A percentile compares a stretch with the other conserved stretches of the same genome.
phyloP scores from a whole-genome alignment of 2,797 vertebrate genomes.

The Parambassis ranga region DNA sequence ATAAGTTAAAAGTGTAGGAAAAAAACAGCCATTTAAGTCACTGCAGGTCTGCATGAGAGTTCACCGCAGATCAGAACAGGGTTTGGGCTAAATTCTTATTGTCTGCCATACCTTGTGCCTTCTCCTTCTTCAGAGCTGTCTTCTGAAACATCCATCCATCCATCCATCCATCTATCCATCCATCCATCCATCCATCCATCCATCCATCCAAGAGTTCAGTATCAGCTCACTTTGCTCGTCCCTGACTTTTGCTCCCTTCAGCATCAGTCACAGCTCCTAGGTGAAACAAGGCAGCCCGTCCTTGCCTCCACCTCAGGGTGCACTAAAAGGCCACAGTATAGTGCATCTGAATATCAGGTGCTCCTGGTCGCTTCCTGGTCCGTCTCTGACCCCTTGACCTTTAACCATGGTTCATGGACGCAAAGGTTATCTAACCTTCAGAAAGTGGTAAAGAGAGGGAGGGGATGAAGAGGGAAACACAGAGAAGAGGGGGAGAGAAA shows the following conservation, averaged over 20 bases:
- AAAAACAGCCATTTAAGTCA: constrained; percentile 41
- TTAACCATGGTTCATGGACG: constrained; percentile 67
- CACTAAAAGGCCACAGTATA: constrained; percentile 53
- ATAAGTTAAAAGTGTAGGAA: constrained; percentile 67
- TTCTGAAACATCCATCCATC: constrained; percentile 7
- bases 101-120: constrained; percentile 17
- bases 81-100: constrained; percentile 20
- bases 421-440: constrained; percentile 84
- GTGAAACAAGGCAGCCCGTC: constrained; percentile 45
- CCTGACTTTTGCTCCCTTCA: constrained; percentile 31
- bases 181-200: background rate
- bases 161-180: background rate
- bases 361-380: constrained; percentile 46
- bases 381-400: constrained; percentile 52
- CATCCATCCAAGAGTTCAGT: constrained; percentile 16
- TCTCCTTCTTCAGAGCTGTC: constrained; percentile 35
- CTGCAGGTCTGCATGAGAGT: constrained; percentile 46
- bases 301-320: constrained; percentile 51
- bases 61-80: constrained; percentile 28
- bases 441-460: constrained; percentile 51
- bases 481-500: background rate
- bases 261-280: constrained; percentile 37
- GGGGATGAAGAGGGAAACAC: constrained; percentile 10
- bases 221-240: constrained; percentile 16
- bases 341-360: constrained; percentile 56